Evolutionary conservation across 2,888 invertebrate species (phyloP), one percentile per base, ranked within the genome.

Genomic region (Bugulina stolonifera): DNA sequence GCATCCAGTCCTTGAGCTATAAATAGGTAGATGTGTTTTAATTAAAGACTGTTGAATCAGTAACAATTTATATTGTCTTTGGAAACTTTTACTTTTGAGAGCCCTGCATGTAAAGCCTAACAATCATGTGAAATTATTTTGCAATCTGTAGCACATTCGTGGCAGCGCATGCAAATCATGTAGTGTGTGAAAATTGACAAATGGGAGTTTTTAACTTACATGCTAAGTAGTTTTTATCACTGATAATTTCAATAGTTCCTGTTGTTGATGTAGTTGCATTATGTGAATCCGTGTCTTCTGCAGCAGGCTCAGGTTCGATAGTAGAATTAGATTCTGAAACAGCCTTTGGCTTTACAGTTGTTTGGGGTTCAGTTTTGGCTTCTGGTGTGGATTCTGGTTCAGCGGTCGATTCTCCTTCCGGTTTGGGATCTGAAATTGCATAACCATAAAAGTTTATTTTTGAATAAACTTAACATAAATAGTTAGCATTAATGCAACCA

Each of bases 331-430:
- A 81, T 77, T 76, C 73, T 23, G 35, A 54, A 71, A 72, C 72
- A 10, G 74, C 57, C 29, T 69, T 73, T 1, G 73, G 77, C 73
- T 81, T 78, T 3, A 84, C 77, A 69, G 81, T 78, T 0, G 84
- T 78, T 73, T 52, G 71, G 0, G 83, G 77, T 73, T 81, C 78
- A 0, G 79, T 72, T 80, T 81, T 54, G 0, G 85, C 82, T 72
- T 74, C 83, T 0, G 76, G 23, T n/a, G 74, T 74, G 2, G 71
- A n/a, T 34, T 76, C 76, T 32, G 86, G 83, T 72, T 82, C 84
- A 0, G 86, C 80, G 73, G 54, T 35, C 25, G 69, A 64, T 43
- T 43, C 43, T 10, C 10, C 5, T 18, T 43, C 43, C 43, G 43
- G 43, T 18, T 43, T 43, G 5, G 43, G 43, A 18, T 43, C 43